These are phyloP conservation scores for Agrochola macilenta DNA, from an alignment of 2,888 invertebrate genomes.

Conservation along the genomic window DNA sequence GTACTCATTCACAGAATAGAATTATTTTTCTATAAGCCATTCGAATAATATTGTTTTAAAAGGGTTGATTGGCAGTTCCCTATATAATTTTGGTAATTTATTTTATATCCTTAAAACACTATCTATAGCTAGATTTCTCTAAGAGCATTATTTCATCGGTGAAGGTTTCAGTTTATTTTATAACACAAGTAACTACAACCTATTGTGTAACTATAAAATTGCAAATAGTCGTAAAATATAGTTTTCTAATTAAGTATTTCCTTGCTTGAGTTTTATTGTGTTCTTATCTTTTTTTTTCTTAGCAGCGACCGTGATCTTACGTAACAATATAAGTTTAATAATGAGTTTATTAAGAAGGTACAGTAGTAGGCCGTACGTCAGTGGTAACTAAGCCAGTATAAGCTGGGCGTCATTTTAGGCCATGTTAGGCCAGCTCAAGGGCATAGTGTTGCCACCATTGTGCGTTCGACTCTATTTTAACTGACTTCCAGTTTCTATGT, in stretches of 20 bases:
- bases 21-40: no score
- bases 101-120: no score
- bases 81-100: no score
- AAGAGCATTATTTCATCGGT: neutral
- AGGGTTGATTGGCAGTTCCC: no score
- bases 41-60: no score
- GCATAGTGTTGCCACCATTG: no score
- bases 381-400: no score
- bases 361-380: neutral
- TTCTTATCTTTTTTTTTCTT: slow-evolving; percentile 42
- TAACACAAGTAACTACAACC: neutral
- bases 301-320: neutral
- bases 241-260: slow-evolving; percentile 47
- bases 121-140: no score
- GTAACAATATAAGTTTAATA: neutral
- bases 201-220: slow-evolving; percentile 26
- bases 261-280: slow-evolving; percentile 37
- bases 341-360: neutral
- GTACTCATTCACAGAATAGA: no score
- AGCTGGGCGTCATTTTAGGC: neutral
- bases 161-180: neutral
- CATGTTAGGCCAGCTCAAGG: no score
- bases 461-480: no score
- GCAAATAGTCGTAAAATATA: slow-evolving; percentile 43
- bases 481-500: no score